These are phyloP conservation scores for Tachystola acroxantha DNA, from an alignment of 2,888 invertebrate species.

Conservation along the genomic window DNA sequence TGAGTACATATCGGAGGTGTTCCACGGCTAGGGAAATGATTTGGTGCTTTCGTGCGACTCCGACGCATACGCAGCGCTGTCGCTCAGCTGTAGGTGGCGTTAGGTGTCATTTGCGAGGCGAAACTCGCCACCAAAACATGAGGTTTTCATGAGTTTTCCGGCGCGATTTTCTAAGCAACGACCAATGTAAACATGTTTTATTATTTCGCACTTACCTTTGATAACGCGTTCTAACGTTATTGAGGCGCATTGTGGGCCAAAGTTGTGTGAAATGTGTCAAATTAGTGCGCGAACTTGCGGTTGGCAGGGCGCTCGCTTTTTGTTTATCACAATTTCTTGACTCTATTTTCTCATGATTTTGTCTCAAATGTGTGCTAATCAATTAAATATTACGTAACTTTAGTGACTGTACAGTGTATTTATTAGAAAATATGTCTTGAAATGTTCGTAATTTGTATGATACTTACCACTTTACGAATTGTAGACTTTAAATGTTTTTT, in stretches of 20 bases:
- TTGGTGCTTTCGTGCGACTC: conserved; percentile 73
- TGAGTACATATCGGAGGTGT: conserved; percentile 75
- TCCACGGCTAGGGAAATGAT: conserved; percentile 79
- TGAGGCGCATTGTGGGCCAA: conserved; percentile 18
- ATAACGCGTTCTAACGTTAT: conserved; percentile 1
- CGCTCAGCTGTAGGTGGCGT: conserved; percentile 78
- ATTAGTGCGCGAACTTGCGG: conserved; percentile 62
- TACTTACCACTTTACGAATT: conserved; percentile 35
- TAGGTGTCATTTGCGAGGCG: conserved; percentile 59
- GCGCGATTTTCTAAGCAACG: conserved; percentile 58
- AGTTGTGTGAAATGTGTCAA: conserved; percentile 35
- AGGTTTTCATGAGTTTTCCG: conserved; percentile 77
- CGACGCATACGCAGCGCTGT: conserved; percentile 71
- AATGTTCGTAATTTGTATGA: conserved; percentile 18
- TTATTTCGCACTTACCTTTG: conserved; percentile 23
- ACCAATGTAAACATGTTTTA: conserved; percentile 44
- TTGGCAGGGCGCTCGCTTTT: conserved; percentile 45
- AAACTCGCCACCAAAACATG: conserved; percentile 69
- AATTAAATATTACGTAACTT: conserved; percentile 18
- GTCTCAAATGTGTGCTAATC: conserved; percentile 26
- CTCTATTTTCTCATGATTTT: conserved; percentile 41
- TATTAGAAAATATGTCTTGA: conserved; percentile 17
- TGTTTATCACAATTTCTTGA: conserved; percentile 56
- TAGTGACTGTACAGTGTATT: conserved; percentile 18
- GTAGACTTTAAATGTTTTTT: conserved; percentile 22